phyloP scores from a whole-genome alignment of 2,888 invertebrate species.

The Venusia cambrica region DNA sequence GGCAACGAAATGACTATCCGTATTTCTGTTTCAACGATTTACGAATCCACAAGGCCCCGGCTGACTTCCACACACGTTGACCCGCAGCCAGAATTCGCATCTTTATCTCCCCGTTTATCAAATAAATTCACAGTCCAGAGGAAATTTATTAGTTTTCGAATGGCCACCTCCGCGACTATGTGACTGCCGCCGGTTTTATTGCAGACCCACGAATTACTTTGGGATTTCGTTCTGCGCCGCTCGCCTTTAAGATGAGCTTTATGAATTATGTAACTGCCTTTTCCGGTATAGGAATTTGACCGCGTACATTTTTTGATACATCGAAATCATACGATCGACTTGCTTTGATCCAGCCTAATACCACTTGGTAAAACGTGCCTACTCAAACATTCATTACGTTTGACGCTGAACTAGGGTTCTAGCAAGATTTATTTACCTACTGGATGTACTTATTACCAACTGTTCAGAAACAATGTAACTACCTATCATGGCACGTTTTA shows the following conservation, averaged over 20 bases:
- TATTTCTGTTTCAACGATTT: neutral
- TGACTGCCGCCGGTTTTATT: slow-evolving; percentile 57
- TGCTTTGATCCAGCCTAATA: slow-evolving; percentile 23
- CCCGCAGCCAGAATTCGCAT: slow-evolving; percentile 49
- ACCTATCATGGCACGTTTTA: too few species aligned
- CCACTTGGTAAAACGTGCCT: slow-evolving; percentile 28
- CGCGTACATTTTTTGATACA: slow-evolving; percentile 26
- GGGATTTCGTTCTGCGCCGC: slow-evolving; percentile 45
- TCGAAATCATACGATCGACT: slow-evolving; percentile 18
- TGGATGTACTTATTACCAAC: slow-evolving; percentile 17
- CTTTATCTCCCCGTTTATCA: slow-evolving; percentile 72
- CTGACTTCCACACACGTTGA: slow-evolving; percentile 40
- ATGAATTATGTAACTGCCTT: slow-evolving; percentile 38
- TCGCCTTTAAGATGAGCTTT: slow-evolving; percentile 35
- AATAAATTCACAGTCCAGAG: slow-evolving; percentile 69
- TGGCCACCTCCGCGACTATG: slow-evolving; percentile 58
- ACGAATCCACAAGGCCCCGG: neutral
- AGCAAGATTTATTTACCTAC: slow-evolving; percentile 23
- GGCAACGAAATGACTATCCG: too few species aligned
- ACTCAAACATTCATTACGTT: slow-evolving; percentile 29
- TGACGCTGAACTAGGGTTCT: slow-evolving; percentile 18
- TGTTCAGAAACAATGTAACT: too few species aligned
- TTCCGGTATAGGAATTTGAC: slow-evolving; percentile 28
- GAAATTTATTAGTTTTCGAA: slow-evolving; percentile 73
- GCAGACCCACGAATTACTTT: slow-evolving; percentile 52